Percentiles rank a stretch among this genome's conserved stretches.
These are phyloP conservation scores for Pseudopodoces humilis DNA, from an alignment of 2,113 vertebrate species.

Conservation along the genomic window DNA sequence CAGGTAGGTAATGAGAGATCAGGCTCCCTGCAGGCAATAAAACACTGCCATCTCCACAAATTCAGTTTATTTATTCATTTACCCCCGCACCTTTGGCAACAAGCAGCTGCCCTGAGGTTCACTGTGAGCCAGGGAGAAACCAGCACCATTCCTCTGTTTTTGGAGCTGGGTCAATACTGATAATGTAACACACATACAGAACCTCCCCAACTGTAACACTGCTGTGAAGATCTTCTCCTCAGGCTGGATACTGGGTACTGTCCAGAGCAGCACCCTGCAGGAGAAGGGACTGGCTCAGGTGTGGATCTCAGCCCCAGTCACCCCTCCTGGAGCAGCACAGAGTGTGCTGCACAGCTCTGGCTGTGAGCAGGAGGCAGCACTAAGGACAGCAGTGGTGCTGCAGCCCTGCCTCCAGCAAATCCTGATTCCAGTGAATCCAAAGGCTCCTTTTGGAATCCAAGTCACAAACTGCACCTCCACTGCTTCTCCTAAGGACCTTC, in stretches of 20 bases:
- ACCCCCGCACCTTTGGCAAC: neutral
- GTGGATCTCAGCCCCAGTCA: rapidly evolving
- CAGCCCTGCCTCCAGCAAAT: neutral
- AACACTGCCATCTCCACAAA: neutral
- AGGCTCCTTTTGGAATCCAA: neutral
- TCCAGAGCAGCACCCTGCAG: rapidly evolving
- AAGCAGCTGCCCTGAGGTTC: neutral
- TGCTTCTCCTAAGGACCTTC: neutral
- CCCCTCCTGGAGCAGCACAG: neutral
- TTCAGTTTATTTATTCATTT: neutral
- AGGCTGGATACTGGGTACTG: neutral
- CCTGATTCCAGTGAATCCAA: neutral
- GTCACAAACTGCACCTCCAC: neutral
- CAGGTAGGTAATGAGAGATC: neutral
- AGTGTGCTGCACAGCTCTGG: neutral
- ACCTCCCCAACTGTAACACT: rapidly evolving
- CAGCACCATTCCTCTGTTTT: neutral
- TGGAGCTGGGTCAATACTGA: neutral
- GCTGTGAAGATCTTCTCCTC: neutral
- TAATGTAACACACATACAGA: rapidly evolving
- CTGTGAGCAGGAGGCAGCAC: neutral
- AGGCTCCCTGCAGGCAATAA: neutral
- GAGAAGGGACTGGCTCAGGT: neutral
- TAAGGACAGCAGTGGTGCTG: neutral
- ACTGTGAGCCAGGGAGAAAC: neutral